phyloP scores from a whole-genome alignment of 1,140 invertebrate species.

The Conus ventricosus region DNA sequence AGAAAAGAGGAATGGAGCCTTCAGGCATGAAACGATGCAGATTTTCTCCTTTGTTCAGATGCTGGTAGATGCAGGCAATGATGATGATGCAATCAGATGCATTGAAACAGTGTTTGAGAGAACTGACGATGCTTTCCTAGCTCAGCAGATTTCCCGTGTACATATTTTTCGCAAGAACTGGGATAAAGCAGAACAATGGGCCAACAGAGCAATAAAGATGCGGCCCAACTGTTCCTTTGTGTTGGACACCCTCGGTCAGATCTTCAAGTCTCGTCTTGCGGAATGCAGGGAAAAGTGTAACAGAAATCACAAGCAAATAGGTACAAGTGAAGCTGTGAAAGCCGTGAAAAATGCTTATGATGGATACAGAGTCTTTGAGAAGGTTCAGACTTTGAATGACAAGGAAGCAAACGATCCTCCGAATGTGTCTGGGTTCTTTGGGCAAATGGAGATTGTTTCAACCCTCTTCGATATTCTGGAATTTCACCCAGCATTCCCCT shows the following conservation, averaged over 20 bases:
- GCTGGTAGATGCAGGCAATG: slow-evolving; percentile 39
- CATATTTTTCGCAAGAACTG: slow-evolving; percentile 52
- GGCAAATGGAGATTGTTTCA: slow-evolving; percentile 47
- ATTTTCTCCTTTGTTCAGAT: slow-evolving; percentile 51
- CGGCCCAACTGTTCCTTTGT: slow-evolving; percentile 55
- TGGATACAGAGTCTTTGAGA: slow-evolving; percentile 43
- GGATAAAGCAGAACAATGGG: slow-evolving; percentile 48
- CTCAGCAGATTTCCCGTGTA: slow-evolving; percentile 55
- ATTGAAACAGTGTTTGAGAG: slow-evolving; percentile 45
- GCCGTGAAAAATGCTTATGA: slow-evolving; percentile 38
- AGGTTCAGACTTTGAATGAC: slow-evolving; percentile 45
- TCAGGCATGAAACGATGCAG: slow-evolving; percentile 35
- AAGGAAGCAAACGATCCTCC: slow-evolving; percentile 24
- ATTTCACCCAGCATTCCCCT: slow-evolving; percentile 22
- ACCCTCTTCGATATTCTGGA: slow-evolving; percentile 41
- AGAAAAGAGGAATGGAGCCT: slow-evolving; percentile 43
- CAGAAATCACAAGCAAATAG: background rate
- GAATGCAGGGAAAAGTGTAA: slow-evolving; percentile 40
- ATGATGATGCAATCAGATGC: slow-evolving; percentile 43
- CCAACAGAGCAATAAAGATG: slow-evolving; percentile 39
- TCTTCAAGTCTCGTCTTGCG: slow-evolving; percentile 46
- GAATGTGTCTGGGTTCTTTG: slow-evolving; percentile 51
- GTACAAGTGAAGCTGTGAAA: slow-evolving; percentile 17
- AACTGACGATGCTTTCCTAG: slow-evolving; percentile 50
- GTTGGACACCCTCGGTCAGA: slow-evolving; percentile 57